Evolutionary conservation across 2,113 vertebrate genomes (phyloP), one percentile per base, ranked within the genome.

Genomic region (Ammodytes dubius): DNA sequence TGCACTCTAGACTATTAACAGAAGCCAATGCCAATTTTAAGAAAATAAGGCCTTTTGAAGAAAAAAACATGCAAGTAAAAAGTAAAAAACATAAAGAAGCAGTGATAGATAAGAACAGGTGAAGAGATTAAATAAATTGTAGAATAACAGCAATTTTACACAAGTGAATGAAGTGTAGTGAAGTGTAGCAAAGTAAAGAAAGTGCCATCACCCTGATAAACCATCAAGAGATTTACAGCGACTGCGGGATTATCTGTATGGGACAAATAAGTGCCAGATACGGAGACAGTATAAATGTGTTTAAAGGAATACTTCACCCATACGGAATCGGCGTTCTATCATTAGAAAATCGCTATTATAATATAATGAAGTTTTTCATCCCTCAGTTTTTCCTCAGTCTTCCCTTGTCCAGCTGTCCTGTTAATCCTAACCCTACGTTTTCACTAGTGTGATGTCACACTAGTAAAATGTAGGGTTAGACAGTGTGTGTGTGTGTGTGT

Each of bases 221-320:
- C 13, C 77, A 82, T 77, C 39, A 54, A 71, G 73, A 87, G 83
- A 83, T 90, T 79, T 82, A 66, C 76, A 78, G 60, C 27, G 11
- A 54, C n/a, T 17, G 67, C 37, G 56, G 81, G 82, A 91, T 89
- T 87, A 90, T 75, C 66, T 72, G 67, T 75, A 83, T 52, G 46
- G 63, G 64, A 77, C 15, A 4, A 43, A 67, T 60, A 67, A 52
- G 40, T 78, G 52, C 10, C 4, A 35, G 60, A 49, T 66, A 63
- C 13, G 71, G 53, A 46, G 59, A 19, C n/a, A 52, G 64, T 49
- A 37, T 43, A 65, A 63, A 64, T 7, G 0, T 43, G 56, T 85
- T 84, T 85, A 69, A 68, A 81, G 74, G 85, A 68, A 60, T 78
- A 40, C 65, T 37, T 50, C 61, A 86, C 57, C 69, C 78, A 74